Base-by-base conservation (phyloP, 2,797 vertebrate genomes). In the Acanthurus lineatus region DNA sequence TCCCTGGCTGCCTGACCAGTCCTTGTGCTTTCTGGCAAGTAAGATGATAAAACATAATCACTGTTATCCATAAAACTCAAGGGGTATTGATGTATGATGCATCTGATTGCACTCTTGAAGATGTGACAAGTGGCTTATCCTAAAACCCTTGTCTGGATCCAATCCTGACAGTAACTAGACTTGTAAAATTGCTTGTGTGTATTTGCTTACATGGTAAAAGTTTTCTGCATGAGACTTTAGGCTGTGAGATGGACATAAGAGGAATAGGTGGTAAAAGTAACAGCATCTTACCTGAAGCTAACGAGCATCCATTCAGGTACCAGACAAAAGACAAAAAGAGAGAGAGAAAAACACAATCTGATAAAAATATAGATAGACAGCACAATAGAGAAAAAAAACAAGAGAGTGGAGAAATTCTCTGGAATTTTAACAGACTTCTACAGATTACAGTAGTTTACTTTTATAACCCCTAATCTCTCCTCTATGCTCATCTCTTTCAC, bases 221-320 rank as follows among this genome's bases (percentile, higher is more conserved):
- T 66, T 56, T 61, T 63, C 1, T 73, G 2, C 52, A 38, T 10
- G 19, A n/a, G 14, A 2, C 38, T 32, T 16, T 6, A 14, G 11
- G 52, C n/a, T 59, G 51, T 62, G 62, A 67, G 48, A 67, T 45
- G 52, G 6, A 76, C 51, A 58, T 19, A 25, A 60, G 7, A 80
- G n/a, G 28, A 49, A 19, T 65, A 59, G 19, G 8, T 19, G 28
- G 54, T 16, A 7, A 66, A 70, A 63, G 14, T 19, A 58, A 69
- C 14, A 57, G 11, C 73, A 85, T 92, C 44, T 87, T 96, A 97
- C 96, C 97, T 97, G 96, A 90, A 97, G 94, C 96, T 97, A 93
- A 84, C 88, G 59, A 86, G 79, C 64, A 83, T 69, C 75, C 90
- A 91, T 51, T 40, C 62, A 17, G 3, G 5, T 62, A 58, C 73